Evolutionary conservation across 1,140 invertebrate genomes (phyloP), one percentile per base, ranked within the genome.

Genomic region (Drosophila parvula): DNA sequence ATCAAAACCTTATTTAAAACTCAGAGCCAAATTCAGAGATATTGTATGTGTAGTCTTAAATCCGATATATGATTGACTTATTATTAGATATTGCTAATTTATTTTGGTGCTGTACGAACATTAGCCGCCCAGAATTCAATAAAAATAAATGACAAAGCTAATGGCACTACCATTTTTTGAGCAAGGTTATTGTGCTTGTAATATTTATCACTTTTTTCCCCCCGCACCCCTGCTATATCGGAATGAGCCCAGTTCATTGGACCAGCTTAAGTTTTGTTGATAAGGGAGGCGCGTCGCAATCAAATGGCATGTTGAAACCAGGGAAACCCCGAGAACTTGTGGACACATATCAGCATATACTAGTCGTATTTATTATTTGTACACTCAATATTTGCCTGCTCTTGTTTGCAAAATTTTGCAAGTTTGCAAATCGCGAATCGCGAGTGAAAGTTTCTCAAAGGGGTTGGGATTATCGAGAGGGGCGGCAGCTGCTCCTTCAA

Each of bases 191-290:
- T 36, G 12, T 10, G 18, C 4, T 53, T 38, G 32, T 38, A 38
- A 51, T 57, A 28, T 40, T n/a, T 58, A 62, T 62, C 12, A n/a
- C 16, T 9, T 43, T 12, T 32, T n/a, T n/a, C n/a, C n/a, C n/a
- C n/a, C n/a, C n/a, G n/a, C n/a, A n/a, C n/a, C n/a, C n/a, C n/a
- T n/a, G n/a, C n/a, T n/a, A n/a, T n/a, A 22, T 22, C 22, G 22
- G 22, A 22, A 22, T 40, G 27, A 28, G 45, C 30, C 1, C 47
- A 36, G 61, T 51, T 64, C 38, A 43, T 64, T 65, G 61, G 36
- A 53, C 36, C 22, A 28, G 47, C 61, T 22, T 51, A n/a, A 67
- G 65, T 67, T 68, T 68, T 16, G 27, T 30, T 53, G 61, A 67
- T 69, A 69, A 69, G 61, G 10, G 32, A 14, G 16, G 28, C 12